Base-by-base conservation (phyloP, 2,888 invertebrate species). In the Sinodicranocentrus sp. region DNA sequence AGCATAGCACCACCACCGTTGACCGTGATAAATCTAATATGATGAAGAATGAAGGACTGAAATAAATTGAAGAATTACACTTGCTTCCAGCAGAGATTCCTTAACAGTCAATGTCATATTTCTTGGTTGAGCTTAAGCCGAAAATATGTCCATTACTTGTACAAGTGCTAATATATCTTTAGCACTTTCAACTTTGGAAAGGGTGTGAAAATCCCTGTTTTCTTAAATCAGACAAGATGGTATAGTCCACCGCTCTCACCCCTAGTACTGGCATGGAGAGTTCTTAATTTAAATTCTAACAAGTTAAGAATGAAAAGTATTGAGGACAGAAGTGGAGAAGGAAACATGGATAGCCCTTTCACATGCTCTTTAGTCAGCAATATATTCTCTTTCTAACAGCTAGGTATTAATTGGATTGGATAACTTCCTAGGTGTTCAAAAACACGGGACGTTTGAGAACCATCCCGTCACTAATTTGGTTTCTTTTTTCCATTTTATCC, bases 321-420 rank as follows among this genome's bases (percentile, higher is more conserved):
- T 19, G 48, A 48, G 48, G 39, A 39, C 5, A 61, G 17, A 75
- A 33, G 57, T 54, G 59, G 44, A 15, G 10, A 28, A n/a, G 19
- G 44, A 70, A 70, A 39, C 5, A 13, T 5, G 39, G 13, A 8
- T 39, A 39, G 68, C 68, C 44, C 44, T 78, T 61, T 21, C 59
- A 17, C 10, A 33, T 70, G 59, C 33, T 71, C 57, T 71, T 70
- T 44, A 78, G 54, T 13, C 25, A 61, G 61, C 63, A 63, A 78
- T 71, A 77, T 77, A 78, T 70, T 78, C 61, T 70, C 70, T 33
- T 78, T 19, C 48, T 78, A 78, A 71, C 70, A 78, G 70, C 39
- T 26, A 52, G 61, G 52, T 52, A 78, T 63, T 78, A 78, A 78
- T 78, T 78, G 78, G 78, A 78, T 78, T 70, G 70, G 78, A 78